phyloP scores from a whole-genome alignment of 2,113 vertebrate species.

The Edolisoma coerulescens region DNA sequence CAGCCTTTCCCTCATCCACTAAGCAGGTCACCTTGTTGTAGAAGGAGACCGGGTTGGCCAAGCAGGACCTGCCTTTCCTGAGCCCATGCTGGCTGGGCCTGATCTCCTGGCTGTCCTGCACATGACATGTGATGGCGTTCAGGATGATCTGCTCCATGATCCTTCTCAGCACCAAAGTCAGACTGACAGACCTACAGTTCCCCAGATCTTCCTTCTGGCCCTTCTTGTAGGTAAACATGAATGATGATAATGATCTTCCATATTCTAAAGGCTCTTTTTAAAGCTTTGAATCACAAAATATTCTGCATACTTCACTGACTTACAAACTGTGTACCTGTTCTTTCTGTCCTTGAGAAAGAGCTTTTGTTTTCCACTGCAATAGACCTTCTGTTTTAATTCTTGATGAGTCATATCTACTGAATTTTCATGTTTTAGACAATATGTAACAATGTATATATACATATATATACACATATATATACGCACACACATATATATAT shows the following conservation, averaged over 20 bases:
- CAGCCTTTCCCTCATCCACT: not conserved
- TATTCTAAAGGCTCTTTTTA: not conserved
- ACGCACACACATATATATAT: no score
- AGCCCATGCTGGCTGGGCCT: not conserved
- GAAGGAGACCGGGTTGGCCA: not conserved
- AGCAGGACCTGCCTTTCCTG: not conserved
- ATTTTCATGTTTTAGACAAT: not conserved
- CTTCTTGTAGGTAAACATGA: not conserved
- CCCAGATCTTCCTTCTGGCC: not conserved
- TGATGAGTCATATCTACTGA: not conserved
- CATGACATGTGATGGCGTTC: fast-evolving
- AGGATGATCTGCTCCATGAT: not conserved
- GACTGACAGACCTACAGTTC: not conserved
- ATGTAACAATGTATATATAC: fast-evolving
- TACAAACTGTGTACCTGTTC: not conserved
- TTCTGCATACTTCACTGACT: not conserved
- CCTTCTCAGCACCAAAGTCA: not conserved
- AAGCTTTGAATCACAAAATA: not conserved
- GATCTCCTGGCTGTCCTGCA: not conserved
- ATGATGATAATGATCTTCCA: not conserved
- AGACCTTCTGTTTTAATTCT: not conserved
- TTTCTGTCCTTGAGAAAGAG: not conserved
- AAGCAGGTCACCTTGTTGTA: not conserved
- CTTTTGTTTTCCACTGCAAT: not conserved
- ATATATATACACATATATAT: no score